Evolutionary conservation across 2,113 vertebrate species (phyloP).

Genomic region (Puffinus mauretanicus): DNA sequence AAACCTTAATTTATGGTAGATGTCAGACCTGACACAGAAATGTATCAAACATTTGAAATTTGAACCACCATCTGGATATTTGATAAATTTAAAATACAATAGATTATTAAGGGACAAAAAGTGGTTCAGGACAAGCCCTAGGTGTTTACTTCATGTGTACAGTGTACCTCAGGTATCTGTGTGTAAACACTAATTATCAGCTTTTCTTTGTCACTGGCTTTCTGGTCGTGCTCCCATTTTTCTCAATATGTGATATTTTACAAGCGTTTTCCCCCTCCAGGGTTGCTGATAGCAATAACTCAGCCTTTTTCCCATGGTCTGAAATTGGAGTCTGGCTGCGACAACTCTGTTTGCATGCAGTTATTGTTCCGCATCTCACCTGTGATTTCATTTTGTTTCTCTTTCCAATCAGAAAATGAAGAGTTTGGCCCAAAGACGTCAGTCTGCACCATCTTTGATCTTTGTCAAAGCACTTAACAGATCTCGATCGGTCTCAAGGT

Average conservation of each 20-base stretch:
- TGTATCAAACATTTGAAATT: not conserved
- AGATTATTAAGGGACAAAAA: not conserved
- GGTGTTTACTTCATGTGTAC: not conserved
- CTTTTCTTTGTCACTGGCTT: not conserved
- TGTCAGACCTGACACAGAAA: not conserved
- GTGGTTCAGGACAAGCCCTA: not conserved
- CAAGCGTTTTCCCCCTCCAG: not conserved
- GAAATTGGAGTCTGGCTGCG: not conserved
- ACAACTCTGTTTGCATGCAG: not conserved
- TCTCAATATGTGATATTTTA: not conserved
- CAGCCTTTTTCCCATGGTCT: not conserved
- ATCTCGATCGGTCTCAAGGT: constrained; percentile 84
- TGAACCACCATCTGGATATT: not conserved
- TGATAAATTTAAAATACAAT: not conserved
- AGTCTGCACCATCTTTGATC: constrained; percentile 90
- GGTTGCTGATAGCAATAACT: not conserved
- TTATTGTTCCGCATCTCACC: not conserved
- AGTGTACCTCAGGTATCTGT: not conserved
- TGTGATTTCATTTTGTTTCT: constrained; percentile 31
- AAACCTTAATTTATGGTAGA: not conserved
- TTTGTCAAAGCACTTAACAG: constrained; percentile 92
- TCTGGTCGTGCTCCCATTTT: not conserved
- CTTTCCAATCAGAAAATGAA: constrained; percentile 86
- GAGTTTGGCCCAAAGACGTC: constrained; percentile 88
- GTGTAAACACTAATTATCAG: not conserved